Base-by-base conservation (phyloP, 2,797 vertebrate genomes). In the Danio albolineatus region DNA sequence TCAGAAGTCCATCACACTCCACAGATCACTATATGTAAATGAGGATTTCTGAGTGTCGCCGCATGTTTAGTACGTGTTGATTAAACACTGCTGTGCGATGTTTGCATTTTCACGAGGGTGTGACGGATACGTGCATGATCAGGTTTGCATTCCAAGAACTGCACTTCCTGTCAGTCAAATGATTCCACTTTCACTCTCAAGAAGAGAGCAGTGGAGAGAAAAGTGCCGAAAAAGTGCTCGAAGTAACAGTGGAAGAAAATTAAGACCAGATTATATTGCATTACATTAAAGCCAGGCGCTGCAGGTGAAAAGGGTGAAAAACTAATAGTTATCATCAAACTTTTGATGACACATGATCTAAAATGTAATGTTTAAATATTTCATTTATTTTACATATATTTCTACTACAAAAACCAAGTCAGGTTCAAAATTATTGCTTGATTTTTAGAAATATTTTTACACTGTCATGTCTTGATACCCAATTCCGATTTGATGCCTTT, bases 121-220 rank as follows among this genome's bases (percentile, higher is more conserved):
- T 84, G 64, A 81, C 75, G 56, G 62, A 78, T 60, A 78, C 16
- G 43, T 39, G 56, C 79, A 78, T 53, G 10, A 51, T 76, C 44
- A 41, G 39, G 54, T 69, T 73, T 49, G 57, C 73, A 80, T 84
- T 74, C 62, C 79, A 78, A 51, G 70, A 67, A 78, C n/a, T 60
- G 19, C 41, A 28, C 60, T 64, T 21, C 16, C 61, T 53, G 38
- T 54, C 67, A 80, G 53, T 76, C 44, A 83, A 46, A 73, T 72
- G 9, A 46, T 60, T 78, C 62, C 51, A 48, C 17, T 71, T 78
- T 78, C 70, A 59, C 61, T 56, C n/a, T 59, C 3, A 28, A 28
- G 14, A 49, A 74, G 71, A 74, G 71, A 64, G 69, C 36, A 66
- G 72, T 21, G 41, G 7, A 53, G 13, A 61, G 7, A 51, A 17